These are phyloP conservation scores for Lepidothrix coronata DNA, from an alignment of 2,113 vertebrate species.

Conservation along the genomic window DNA sequence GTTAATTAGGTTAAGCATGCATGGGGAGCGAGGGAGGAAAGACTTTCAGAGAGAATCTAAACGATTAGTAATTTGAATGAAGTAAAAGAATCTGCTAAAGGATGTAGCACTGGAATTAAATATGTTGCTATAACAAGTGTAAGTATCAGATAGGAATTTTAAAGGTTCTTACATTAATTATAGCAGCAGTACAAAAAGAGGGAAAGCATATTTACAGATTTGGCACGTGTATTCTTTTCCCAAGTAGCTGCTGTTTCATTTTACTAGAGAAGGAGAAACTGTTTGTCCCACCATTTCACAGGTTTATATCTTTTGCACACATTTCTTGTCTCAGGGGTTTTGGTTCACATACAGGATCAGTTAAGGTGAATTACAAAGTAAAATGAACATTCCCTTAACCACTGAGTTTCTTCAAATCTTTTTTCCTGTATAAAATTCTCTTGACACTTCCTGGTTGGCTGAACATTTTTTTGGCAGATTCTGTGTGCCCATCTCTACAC, in stretches of 20 bases:
- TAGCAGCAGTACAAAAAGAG: slow-evolving; percentile 43
- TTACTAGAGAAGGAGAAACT: neutral
- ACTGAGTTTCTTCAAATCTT: neutral
- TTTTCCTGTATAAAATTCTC: neutral
- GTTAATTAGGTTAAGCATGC: slow-evolving; percentile 84
- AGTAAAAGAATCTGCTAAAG: slow-evolving; percentile 71
- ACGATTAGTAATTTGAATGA: slow-evolving; percentile 79
- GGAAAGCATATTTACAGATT: slow-evolving; percentile 38
- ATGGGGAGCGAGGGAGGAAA: slow-evolving; percentile 76
- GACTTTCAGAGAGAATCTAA: slow-evolving; percentile 76
- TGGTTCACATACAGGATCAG: neutral
- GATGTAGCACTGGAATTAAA: slow-evolving; percentile 63
- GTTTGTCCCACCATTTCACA: slow-evolving; percentile 13
- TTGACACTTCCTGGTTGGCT: neutral
- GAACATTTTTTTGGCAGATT: neutral
- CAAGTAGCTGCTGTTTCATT: neutral
- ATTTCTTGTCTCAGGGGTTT: neutral
- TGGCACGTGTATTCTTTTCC: neutral
- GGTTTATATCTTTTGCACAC: neutral
- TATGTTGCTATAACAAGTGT: slow-evolving; percentile 46
- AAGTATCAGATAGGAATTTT: slow-evolving; percentile 54
- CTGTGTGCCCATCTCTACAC: neutral
- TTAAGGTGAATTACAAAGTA: slow-evolving; percentile 30
- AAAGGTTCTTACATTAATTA: slow-evolving; percentile 59
- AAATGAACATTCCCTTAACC: slow-evolving; percentile 1